Evolutionary conservation across 2,113 vertebrate genomes (phyloP).

Genomic region (Brachypteracias leptosomus): DNA sequence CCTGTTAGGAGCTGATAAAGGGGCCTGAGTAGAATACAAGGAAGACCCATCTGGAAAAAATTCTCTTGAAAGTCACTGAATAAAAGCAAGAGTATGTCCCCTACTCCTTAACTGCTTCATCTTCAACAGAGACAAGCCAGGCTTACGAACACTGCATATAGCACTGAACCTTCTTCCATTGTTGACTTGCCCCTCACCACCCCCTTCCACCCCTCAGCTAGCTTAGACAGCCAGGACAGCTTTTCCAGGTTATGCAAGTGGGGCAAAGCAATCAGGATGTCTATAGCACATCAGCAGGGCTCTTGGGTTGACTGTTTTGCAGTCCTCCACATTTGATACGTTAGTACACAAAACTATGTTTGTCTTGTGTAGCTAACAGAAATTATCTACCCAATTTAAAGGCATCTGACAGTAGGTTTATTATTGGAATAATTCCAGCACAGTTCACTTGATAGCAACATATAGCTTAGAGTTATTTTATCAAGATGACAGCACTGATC

Average conservation of each 20-base stretch:
- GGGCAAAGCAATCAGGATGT: not conserved
- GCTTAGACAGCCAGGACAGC: not conserved
- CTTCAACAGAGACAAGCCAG: not conserved
- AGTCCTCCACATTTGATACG: not conserved
- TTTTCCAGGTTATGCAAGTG: not conserved
- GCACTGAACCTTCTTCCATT: not conserved
- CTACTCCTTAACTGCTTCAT: not conserved
- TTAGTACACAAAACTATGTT: not conserved
- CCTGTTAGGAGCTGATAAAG: not conserved
- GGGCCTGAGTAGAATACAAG: not conserved
- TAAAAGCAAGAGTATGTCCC: not conserved
- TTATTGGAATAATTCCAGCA: not conserved
- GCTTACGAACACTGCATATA: not conserved
- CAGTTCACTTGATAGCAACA: not conserved
- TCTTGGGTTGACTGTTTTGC: not conserved
- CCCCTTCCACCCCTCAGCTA: accelerated
- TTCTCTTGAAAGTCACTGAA: not conserved
- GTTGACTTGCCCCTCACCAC: not conserved
- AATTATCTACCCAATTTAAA: not conserved
- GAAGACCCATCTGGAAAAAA: not conserved
- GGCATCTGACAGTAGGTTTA: not conserved
- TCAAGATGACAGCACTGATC: not conserved
- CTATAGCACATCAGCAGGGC: not conserved
- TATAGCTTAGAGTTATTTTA: not conserved
- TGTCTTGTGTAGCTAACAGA: not conserved